These are phyloP conservation scores for Chrysochloris asiatica DNA, from an alignment of 2,113 vertebrate genomes.

Conservation along the genomic window DNA sequence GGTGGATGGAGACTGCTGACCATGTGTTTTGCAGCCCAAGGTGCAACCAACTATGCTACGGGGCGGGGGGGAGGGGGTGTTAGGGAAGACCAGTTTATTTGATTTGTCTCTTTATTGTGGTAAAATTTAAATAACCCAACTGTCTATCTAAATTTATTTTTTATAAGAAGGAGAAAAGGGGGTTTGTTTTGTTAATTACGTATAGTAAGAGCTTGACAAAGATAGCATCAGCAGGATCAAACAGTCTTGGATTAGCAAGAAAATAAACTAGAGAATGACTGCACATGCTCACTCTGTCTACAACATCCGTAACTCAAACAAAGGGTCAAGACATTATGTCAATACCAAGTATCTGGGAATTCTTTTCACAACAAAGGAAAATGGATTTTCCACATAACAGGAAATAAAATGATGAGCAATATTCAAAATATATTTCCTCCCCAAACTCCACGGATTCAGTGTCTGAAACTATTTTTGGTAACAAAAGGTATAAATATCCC, in stretches of 20 bases:
- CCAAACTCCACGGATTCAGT: slow-evolving; percentile 18
- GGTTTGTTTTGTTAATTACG: slow-evolving; percentile 18
- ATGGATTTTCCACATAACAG: slow-evolving; percentile 19
- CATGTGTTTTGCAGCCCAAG: no score
- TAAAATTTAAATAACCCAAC: not conserved
- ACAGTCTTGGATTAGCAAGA: slow-evolving; percentile 30
- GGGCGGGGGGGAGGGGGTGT: no score
- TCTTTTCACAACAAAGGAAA: slow-evolving; percentile 42
- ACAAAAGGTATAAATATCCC: not conserved
- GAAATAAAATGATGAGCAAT: slow-evolving; percentile 52
- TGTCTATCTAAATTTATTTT: slow-evolving; percentile 34
- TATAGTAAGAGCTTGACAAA: slow-evolving; percentile 14
- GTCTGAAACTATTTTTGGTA: slow-evolving; percentile 42
- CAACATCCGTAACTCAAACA: slow-evolving; percentile 17
- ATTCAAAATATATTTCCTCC: slow-evolving; percentile 23
- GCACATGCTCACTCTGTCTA: not conserved
- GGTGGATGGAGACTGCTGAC: no score
- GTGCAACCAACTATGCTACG: no score
- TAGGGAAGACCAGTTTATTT: not conserved
- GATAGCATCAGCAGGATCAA: not conserved
- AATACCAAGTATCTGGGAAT: slow-evolving; percentile 32
- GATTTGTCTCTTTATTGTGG: not conserved
- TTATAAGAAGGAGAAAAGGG: not conserved
- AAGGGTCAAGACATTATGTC: not conserved
- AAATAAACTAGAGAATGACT: slow-evolving; percentile 30